Evolutionary conservation across 2,888 invertebrate genomes (phyloP), one percentile per base, ranked within the genome.

Genomic region (Cephus runcator): DNA sequence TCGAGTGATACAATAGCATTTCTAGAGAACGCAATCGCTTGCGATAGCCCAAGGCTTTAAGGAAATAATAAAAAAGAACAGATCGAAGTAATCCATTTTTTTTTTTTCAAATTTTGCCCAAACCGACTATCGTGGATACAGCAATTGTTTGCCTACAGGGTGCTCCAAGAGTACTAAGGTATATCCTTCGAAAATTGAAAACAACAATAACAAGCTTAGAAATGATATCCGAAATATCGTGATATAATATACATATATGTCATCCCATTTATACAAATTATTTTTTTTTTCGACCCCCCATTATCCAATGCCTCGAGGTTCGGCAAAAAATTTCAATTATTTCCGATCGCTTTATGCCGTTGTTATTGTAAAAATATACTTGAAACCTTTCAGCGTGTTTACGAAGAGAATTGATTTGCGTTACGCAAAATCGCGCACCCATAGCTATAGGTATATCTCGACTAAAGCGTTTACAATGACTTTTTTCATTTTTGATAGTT

Each of bases 401-500:
- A n/a, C 71, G 31, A 71, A 34, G 31, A 71, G 31, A 34, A 71
- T 6, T 23, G 6, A 71, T 56, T 56, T 56, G 56, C 56, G 56
- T 56, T 23, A 23, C 56, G 23, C 23, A 56, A 56, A 23, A 23
- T 23, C 23, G 56, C 23, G 23, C 23, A 23, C 56, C 23, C 56
- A 2, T 56, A 56, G 23, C 9, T 56, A 56, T 56, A 56, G 56
- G 56, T 56, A 56, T 56, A 56, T 56, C 56, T 56, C 23, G 56
- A 56, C 23, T 56, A 56, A 71, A 71, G 71, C 71, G 33, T 80
- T 79, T 83, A 77, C 77, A 78, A 81, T 81, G 81, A 84, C 82
- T 81, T 87, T 87, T 87, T 85, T 85, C 82, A 86, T 86, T 86
- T 87, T 88, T 87, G 83, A 87, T 88, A 87, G 85, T 87, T 86